A percentile compares a stretch with the other conserved stretches of the same genome.
Conservation (phyloP, 1,140 invertebrate species). For the Drosophila tropicalis region DNA sequence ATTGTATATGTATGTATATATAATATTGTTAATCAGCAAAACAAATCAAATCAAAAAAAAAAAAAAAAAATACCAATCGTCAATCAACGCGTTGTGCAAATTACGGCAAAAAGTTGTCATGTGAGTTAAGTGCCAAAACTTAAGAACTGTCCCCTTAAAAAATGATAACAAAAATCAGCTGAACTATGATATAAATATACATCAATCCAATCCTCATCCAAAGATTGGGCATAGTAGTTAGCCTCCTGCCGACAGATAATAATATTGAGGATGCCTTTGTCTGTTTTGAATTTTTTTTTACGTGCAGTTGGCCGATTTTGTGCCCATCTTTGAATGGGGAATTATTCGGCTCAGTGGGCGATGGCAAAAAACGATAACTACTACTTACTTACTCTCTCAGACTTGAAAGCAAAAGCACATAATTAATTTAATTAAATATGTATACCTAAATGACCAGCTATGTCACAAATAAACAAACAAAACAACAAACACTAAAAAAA, state of each 20-base stretch:
- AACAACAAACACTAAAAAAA: too few species aligned
- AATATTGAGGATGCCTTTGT: slow-evolving; percentile 71
- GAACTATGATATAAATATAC: neutral
- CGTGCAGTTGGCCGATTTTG: slow-evolving; percentile 39
- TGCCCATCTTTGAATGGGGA: slow-evolving; percentile 29
- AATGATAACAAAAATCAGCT: too few species aligned
- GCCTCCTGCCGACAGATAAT: slow-evolving; percentile 37
- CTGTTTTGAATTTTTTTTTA: slow-evolving; percentile 30
- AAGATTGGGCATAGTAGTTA: neutral
- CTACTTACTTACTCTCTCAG: slow-evolving; percentile 40
- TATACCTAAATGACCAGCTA: slow-evolving; percentile 47
- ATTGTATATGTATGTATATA: slow-evolving; percentile 31
- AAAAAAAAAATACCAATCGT: slow-evolving; percentile 40
- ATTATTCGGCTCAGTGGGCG: neutral
- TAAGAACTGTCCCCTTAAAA: neutral
- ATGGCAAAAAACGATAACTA: slow-evolving; percentile 1
- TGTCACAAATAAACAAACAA: slow-evolving; percentile 35
- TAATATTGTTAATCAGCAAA: slow-evolving; percentile 65
- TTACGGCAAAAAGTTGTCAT: slow-evolving; percentile 40
- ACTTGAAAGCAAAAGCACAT: slow-evolving; percentile 37
- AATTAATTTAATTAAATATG: slow-evolving; percentile 10
- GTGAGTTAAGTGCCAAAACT: slow-evolving; percentile 48
- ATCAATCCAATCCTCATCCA: neutral
- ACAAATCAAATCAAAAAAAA: slow-evolving; percentile 47
- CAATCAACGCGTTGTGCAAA: slow-evolving; percentile 55